Evolutionary conservation across 2,113 vertebrate species (phyloP).

Genomic region (Patagioenas fasciata): DNA sequence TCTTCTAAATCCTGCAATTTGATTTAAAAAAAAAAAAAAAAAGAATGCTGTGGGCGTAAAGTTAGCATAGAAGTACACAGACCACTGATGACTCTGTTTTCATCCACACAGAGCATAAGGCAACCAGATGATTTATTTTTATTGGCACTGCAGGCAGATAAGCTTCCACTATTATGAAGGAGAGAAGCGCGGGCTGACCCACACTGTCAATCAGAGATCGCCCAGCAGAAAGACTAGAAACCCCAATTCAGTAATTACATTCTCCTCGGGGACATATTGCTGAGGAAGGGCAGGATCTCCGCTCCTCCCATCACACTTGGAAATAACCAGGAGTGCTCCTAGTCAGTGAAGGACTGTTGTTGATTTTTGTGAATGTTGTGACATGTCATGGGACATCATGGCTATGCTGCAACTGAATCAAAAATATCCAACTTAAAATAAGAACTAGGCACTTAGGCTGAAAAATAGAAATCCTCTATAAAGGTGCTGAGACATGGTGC

Average conservation of each 20-base stretch:
- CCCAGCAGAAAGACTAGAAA: neutral
- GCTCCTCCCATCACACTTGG: neutral
- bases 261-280: neutral
- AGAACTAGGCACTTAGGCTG: neutral
- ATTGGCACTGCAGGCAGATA: constrained; percentile 38
- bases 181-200: neutral
- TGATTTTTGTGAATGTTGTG: neutral
- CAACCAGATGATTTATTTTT: constrained; percentile 61
- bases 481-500: neutral
- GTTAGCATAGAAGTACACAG: constrained; percentile 25
- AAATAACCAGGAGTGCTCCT: neutral
- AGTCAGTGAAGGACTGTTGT: neutral
- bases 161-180: neutral
- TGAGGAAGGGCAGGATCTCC: neutral
- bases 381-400: accelerated
- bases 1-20: constrained; percentile 1
- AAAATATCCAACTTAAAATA: neutral
- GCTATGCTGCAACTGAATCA: neutral
- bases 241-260: neutral
- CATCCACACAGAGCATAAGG: constrained; percentile 12
- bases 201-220: neutral
- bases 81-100: constrained; percentile 39
- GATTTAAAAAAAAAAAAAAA: neutral
- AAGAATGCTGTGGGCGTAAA: constrained; percentile 10
- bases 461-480: neutral